A percentile compares a stretch with the other conserved stretches of the same genome.
These are phyloP conservation scores for Petroica traversi DNA, from an alignment of 2,113 vertebrate species.

Conservation along the genomic window DNA sequence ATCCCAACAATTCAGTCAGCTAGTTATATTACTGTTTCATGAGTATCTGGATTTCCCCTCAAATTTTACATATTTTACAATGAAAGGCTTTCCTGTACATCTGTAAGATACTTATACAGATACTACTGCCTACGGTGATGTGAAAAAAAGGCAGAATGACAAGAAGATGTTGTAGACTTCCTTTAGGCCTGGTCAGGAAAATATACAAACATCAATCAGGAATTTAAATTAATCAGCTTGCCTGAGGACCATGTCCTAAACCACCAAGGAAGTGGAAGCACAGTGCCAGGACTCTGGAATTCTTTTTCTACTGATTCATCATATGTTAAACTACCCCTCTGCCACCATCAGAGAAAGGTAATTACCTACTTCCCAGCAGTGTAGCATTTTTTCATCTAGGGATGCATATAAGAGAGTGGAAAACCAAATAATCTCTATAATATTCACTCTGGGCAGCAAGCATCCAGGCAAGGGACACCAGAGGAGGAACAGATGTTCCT, in stretches of 20 bases:
- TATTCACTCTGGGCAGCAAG: background rate
- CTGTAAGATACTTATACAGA: background rate
- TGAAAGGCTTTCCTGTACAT: background rate
- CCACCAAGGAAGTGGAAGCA: background rate
- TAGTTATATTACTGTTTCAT: background rate
- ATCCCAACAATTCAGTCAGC: background rate
- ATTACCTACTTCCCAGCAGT: background rate
- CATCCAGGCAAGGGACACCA: background rate
- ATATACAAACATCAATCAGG: background rate
- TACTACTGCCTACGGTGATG: background rate
- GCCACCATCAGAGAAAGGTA: background rate
- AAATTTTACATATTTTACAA: background rate
- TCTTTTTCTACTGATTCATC: background rate
- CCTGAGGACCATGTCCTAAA: background rate
- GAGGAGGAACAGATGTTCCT: background rate
- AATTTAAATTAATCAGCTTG: background rate
- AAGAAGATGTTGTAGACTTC: background rate
- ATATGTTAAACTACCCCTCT: background rate
- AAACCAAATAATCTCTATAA: background rate
- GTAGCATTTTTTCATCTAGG: background rate
- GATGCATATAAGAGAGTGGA: background rate
- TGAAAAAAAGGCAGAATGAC: background rate
- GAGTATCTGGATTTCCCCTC: background rate
- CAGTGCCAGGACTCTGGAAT: background rate
- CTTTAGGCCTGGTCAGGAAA: background rate